These are phyloP conservation scores for Petrolisthes manimaculis DNA, from an alignment of 2,888 invertebrate genomes.

Conservation along the genomic window DNA sequence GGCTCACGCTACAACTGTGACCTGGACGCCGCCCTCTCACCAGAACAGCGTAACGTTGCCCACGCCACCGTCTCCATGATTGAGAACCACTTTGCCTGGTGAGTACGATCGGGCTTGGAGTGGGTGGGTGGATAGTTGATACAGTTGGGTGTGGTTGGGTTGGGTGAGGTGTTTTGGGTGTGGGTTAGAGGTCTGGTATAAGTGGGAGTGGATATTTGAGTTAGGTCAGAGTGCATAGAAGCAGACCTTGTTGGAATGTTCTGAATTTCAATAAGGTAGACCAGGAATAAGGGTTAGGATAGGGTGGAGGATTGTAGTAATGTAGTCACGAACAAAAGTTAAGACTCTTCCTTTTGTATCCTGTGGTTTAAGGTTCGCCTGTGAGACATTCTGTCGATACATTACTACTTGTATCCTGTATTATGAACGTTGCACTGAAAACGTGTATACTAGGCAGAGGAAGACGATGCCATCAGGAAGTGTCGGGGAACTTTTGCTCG, in stretches of 20 bases:
- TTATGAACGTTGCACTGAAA: too few species aligned
- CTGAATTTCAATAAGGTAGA: too few species aligned
- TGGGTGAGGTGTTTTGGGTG: not conserved
- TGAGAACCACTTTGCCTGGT: conserved; percentile 92
- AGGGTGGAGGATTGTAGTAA: too few species aligned
- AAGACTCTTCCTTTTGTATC: too few species aligned
- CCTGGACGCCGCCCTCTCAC: conserved; percentile 83
- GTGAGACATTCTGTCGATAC: too few species aligned
- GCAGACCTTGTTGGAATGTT: too few species aligned
- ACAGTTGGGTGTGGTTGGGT: not conserved
- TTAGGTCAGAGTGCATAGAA: too few species aligned
- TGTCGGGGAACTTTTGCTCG: not conserved
- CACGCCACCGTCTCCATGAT: conserved; percentile 95
- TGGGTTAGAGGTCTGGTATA: not conserved
- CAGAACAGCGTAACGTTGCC: conserved; percentile 87
- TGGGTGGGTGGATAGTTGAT: not conserved
- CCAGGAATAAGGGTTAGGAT: too few species aligned
- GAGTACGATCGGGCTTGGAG: conserved; percentile 65
- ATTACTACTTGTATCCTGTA: too few species aligned
- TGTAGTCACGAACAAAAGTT: too few species aligned
- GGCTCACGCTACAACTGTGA: conserved; percentile 86
- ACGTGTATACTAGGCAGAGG: too few species aligned
- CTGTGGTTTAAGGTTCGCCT: too few species aligned
- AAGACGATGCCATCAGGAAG: not conserved
- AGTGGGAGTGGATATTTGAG: not conserved